Percentiles rank a stretch among this genome's conserved stretches.
These are phyloP conservation scores for Phrixothrix hirtus DNA, from an alignment of 2,888 invertebrate species.

Conservation along the genomic window DNA sequence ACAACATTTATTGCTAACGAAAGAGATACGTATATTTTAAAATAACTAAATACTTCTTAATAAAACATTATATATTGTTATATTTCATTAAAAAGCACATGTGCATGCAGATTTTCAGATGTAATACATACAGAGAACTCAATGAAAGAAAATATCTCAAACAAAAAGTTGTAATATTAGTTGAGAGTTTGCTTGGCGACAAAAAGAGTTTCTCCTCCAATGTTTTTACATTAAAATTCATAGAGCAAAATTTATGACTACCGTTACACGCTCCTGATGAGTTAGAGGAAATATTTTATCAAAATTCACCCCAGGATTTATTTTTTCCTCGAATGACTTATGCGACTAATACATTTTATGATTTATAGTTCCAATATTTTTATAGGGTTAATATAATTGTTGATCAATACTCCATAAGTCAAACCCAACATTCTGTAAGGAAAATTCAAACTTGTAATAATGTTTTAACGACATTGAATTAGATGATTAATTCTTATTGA, in stretches of 20 bases:
- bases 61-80: too few relatives aligned
- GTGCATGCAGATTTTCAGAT: not conserved
- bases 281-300: conserved; percentile 38
- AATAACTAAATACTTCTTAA: too few relatives aligned
- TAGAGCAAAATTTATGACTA: conserved; percentile 33
- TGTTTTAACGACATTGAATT: conserved; percentile 34
- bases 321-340: conserved; percentile 28
- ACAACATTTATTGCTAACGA: too few relatives aligned
- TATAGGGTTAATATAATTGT: conserved; percentile 43
- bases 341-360: conserved; percentile 30
- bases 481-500: conserved; percentile 32
- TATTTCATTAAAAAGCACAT: too few relatives aligned
- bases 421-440: conserved; percentile 33
- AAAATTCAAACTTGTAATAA: conserved; percentile 34
- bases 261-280: conserved; percentile 31
- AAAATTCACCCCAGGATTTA: conserved; percentile 32
- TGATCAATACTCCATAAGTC: conserved; percentile 40
- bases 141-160: not conserved
- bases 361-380: conserved; percentile 41
- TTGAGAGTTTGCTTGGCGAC: conserved; percentile 10
- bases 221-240: conserved; percentile 27
- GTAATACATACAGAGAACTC: not conserved
- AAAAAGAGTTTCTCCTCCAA: conserved; percentile 11
- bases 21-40: too few relatives aligned
- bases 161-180: not conserved